Conservation (phyloP, 1,140 invertebrate species). For the Nasonia giraulti region DNA sequence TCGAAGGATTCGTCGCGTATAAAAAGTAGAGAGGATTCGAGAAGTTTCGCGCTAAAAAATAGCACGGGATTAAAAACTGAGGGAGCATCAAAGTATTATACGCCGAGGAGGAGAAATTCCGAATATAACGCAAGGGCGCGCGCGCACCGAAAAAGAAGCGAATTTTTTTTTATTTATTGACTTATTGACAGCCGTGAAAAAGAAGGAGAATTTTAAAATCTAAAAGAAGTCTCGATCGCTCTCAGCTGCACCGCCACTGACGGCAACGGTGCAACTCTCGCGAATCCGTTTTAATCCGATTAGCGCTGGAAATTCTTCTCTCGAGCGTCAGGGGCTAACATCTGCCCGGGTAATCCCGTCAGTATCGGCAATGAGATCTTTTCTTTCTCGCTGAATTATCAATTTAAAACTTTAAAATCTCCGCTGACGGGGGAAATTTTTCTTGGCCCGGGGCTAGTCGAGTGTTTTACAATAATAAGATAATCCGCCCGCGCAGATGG, state of each 20-base stretch:
- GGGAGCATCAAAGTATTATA: neutral
- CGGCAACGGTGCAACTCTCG: neutral
- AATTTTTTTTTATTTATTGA: neutral
- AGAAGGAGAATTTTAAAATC: conserved; percentile 18
- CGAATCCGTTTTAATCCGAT: conserved; percentile 49
- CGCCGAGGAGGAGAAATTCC: too few species aligned
- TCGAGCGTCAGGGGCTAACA: conserved; percentile 14
- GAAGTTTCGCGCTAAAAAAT: neutral
- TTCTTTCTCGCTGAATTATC: conserved; percentile 33
- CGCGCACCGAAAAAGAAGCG: neutral
- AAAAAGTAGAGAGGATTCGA: too few species aligned
- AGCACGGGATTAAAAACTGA: neutral
- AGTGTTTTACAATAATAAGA: conserved; percentile 7
- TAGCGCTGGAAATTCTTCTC: conserved; percentile 34
- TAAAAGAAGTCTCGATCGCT: conserved; percentile 34
- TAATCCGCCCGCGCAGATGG: neutral
- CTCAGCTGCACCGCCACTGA: neutral
- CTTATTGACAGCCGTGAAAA: conserved; percentile 18
- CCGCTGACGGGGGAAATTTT: neutral
- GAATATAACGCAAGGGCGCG: too few species aligned
- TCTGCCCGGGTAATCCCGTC: conserved; percentile 35
- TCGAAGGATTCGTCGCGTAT: too few species aligned
- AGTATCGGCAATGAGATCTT: conserved; percentile 36
- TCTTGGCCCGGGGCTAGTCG: neutral
- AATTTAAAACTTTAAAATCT: conserved; percentile 32